phyloP scores from a whole-genome alignment of 2,797 vertebrate genomes.

The Falco naumanni region DNA sequence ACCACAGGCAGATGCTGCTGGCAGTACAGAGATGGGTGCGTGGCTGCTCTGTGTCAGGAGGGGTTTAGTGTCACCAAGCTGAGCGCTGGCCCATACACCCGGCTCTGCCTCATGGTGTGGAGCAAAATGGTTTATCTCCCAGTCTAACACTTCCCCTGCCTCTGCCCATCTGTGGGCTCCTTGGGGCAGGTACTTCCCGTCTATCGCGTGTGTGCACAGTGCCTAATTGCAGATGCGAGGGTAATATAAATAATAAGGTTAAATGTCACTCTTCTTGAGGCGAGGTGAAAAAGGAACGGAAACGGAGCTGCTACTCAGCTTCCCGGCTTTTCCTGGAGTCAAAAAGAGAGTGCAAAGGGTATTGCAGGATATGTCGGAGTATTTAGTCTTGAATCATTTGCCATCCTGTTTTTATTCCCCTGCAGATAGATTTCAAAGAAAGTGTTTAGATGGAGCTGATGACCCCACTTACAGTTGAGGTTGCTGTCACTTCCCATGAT shows the following conservation, averaged over 20 bases:
- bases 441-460: slow-evolving; percentile 24
- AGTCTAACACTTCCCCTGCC: not conserved
- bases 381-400: slow-evolving; percentile 43
- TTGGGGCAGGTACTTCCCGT: slow-evolving; percentile 15
- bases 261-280: too few species aligned
- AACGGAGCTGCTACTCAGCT: slow-evolving; percentile 19
- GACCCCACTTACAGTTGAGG: not conserved
- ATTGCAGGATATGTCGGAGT: slow-evolving; percentile 10
- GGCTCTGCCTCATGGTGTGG: accelerated
- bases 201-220: not conserved
- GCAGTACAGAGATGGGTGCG: accelerated
- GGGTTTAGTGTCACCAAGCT: not conserved
- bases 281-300: not conserved
- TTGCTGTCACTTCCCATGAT: slow-evolving; percentile 28
- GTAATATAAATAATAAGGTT: too few species aligned
- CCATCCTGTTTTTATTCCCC: slow-evolving; percentile 56
- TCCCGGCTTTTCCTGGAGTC: slow-evolving; percentile 20
- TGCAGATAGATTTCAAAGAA: slow-evolving; percentile 51
- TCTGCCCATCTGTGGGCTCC: not conserved
- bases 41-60: not conserved
- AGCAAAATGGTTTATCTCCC: not conserved
- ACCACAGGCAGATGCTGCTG: accelerated
- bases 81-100: accelerated
- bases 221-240: not conserved
- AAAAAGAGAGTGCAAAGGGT: slow-evolving; percentile 59